Evolutionary conservation across 92 coral and sea anemone genomes (phyloP).

Genomic region (Galaxea fascicularis): DNA sequence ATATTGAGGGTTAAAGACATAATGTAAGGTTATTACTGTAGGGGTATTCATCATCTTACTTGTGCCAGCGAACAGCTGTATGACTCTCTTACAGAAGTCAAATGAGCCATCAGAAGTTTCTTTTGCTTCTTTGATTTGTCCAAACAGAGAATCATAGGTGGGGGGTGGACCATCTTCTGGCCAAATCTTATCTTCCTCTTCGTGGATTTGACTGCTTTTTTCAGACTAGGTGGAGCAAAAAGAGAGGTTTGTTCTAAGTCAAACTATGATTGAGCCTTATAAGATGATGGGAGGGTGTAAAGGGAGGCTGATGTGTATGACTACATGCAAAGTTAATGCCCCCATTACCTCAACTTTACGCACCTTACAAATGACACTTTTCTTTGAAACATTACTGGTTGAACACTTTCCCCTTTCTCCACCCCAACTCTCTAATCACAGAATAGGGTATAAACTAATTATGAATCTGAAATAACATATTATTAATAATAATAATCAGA

Average conservation of each 20-base stretch:
- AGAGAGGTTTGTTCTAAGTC: neutral
- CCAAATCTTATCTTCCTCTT: constrained; percentile 98
- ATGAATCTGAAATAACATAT: no score
- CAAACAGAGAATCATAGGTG: constrained; percentile 89
- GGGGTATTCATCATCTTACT: constrained; percentile 62
- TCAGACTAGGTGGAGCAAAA: constrained; percentile 59
- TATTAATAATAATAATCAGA: no score
- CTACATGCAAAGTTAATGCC: no score
- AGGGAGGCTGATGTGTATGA: no score
- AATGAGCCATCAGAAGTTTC: constrained; percentile 96
- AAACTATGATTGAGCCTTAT: neutral
- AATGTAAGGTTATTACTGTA: neutral
- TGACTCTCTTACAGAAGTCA: constrained; percentile 92
- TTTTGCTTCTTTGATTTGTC: constrained; percentile 97
- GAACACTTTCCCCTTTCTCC: no score
- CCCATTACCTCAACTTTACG: no score
- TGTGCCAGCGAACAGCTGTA: constrained; percentile 99
- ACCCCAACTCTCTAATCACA: no score
- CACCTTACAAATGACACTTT: no score
- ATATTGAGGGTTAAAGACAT: no score
- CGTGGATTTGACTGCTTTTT: constrained; percentile 67
- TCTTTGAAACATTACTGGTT: no score
- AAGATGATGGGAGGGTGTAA: no score
- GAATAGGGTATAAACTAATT: no score
- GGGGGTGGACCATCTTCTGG: constrained; percentile 88